Evolutionary conservation across 1,140 invertebrate genomes (phyloP), one percentile per base, ranked within the genome.

Genomic region (Achatina immaculata): DNA sequence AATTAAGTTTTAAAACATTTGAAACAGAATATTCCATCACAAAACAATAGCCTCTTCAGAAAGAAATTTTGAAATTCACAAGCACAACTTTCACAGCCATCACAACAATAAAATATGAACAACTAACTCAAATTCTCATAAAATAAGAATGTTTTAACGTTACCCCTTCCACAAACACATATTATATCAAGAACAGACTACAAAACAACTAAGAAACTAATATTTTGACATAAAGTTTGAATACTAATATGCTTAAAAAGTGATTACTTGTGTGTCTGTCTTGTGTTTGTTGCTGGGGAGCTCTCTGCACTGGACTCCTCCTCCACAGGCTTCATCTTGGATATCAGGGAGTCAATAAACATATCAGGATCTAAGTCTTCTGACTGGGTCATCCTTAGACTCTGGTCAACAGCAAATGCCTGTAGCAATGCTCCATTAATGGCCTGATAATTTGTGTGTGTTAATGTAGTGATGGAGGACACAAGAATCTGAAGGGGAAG

Each of bases 391-490:
- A 81, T 69, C 55, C 89, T 82, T 45, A 92, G 80, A 42, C 91
- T 90, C 55, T 89, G 75, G 66, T 89, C 83, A 34, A 93, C 85
- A n/a, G 92, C 90, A 76, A 86, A 83, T 68, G 88, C 85, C 78
- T 90, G 85, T 40, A 96, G 90, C 58, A 95, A 89, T 66, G 95
- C 94, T 34, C 95, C 95, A 88, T 94, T 92, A 55, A 95, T 91
- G 43, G 93, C 95, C 65, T 93, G 83, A 76, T 90, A 90, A 90
- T 96, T 92, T 6, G 93, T 92, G 90, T 96, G 95, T 21, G 95
- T 96, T n/a, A 96, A 89, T 81, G 93, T 14, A 89, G 85, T 87
- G 16, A 86, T 85, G 24, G 83, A 65, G 9, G 83, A 75, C 0
- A 82, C 81, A 7, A 89, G 40, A 36, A 85, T 84, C 88, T 89